Evolutionary conservation across 2,113 vertebrate genomes (phyloP).

Genomic region (Leuciscus idus): DNA sequence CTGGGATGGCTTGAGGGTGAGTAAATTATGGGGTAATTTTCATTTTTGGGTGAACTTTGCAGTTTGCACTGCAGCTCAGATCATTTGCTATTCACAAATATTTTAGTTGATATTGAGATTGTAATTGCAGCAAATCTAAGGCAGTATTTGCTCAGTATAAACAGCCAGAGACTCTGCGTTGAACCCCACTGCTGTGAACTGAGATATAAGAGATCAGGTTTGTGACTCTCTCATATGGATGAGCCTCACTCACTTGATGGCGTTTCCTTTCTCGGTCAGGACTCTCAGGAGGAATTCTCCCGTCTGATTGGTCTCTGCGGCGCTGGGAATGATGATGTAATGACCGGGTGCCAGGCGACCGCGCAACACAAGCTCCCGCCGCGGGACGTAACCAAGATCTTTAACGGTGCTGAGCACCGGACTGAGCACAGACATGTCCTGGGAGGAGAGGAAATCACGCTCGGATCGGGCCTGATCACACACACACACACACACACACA

Average conservation of each 20-base stretch:
- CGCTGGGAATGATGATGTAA: constrained; percentile 77
- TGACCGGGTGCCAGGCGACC: constrained; percentile 66
- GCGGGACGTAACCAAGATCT: constrained; percentile 36
- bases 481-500: background rate
- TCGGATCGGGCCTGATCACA: constrained; percentile 62
- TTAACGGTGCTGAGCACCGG: constrained; percentile 53
- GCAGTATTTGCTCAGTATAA: background rate
- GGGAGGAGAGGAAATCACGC: constrained; percentile 54
- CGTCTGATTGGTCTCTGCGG: constrained; percentile 60
- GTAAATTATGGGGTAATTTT: too few relatives aligned
- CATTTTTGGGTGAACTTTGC: too few relatives aligned
- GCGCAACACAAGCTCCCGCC: constrained; percentile 71
- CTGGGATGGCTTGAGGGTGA: too few relatives aligned
- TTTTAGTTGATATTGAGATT: background rate
- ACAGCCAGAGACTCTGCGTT: background rate
- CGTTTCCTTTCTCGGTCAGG: constrained; percentile 71
- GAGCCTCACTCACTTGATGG: constrained; percentile 64
- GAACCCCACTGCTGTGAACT: background rate
- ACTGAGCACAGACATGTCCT: constrained; percentile 44
- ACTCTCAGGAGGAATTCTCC: constrained; percentile 76
- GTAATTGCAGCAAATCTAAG: background rate
- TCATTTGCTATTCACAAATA: too few relatives aligned
- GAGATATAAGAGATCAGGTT: background rate
- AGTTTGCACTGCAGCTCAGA: too few relatives aligned
- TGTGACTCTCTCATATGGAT: background rate